Percentiles rank a stretch among this genome's conserved stretches.
phyloP scores from a whole-genome alignment of 2,888 invertebrate genomes.

The Hydriomena furcata region DNA sequence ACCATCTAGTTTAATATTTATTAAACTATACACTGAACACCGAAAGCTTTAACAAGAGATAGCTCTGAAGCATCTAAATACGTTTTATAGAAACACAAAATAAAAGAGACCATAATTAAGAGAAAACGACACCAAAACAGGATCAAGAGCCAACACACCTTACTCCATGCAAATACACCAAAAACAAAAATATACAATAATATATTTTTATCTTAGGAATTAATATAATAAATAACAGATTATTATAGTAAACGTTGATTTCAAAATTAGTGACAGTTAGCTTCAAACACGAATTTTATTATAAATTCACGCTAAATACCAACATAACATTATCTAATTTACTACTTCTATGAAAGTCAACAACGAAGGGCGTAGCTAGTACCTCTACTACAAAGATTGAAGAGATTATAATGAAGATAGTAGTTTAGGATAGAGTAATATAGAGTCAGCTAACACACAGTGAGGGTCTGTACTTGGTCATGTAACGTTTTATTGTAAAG shows the following conservation, averaged over 20 bases:
- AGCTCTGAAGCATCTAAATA: slow-evolving; percentile 54
- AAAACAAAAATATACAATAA: slow-evolving; percentile 25
- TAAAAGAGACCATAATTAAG: slow-evolving; percentile 55
- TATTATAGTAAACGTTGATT: slow-evolving; percentile 43
- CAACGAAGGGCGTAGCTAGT: slow-evolving; percentile 76
- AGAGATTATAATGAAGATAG: slow-evolving; percentile 51
- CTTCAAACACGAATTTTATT: slow-evolving; percentile 40
- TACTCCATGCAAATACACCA: slow-evolving; percentile 45
- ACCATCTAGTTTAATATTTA: slow-evolving; percentile 44
- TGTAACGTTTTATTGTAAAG: slow-evolving; percentile 33
- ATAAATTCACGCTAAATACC: slow-evolving; percentile 69
- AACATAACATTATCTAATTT: slow-evolving; percentile 72
- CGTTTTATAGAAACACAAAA: slow-evolving; percentile 46
- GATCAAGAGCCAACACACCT: slow-evolving; percentile 63
- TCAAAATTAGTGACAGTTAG: slow-evolving; percentile 79
- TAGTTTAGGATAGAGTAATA: slow-evolving; percentile 53
- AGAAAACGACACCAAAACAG: slow-evolving; percentile 77
- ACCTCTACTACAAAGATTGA: slow-evolving; percentile 57
- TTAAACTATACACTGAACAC: slow-evolving; percentile 70
- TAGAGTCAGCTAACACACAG: slow-evolving; percentile 51
- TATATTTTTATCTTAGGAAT: slow-evolving; percentile 29
- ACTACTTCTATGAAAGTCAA: slow-evolving; percentile 75
- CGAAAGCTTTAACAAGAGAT: slow-evolving; percentile 69
- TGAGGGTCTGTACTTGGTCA: slow-evolving; percentile 45
- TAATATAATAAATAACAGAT: slow-evolving; percentile 25